Percentiles rank a stretch among this genome's conserved stretches.
These are phyloP conservation scores for Drosophila cardini DNA, from an alignment of 1,140 invertebrate species.

Conservation along the genomic window DNA sequence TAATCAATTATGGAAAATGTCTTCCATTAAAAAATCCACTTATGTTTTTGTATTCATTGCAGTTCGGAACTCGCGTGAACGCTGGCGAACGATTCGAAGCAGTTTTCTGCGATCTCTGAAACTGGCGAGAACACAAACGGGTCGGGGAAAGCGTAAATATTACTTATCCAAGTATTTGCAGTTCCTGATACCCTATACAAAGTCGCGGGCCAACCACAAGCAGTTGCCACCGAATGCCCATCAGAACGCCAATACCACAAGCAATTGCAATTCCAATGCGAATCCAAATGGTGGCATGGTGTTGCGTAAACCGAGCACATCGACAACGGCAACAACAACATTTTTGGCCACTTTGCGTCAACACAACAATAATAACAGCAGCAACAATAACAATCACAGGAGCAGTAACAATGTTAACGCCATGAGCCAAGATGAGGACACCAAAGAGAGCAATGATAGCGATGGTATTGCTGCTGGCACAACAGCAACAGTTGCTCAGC, in stretches of 20 bases:
- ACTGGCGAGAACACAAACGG: constrained; percentile 73
- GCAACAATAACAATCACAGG: constrained; percentile 17
- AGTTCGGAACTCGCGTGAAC: constrained; percentile 79
- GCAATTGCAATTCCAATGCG: constrained; percentile 23
- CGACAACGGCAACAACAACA: constrained; percentile 22
- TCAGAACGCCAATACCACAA: background rate
- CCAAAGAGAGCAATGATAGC: constrained; percentile 48
- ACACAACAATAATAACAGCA: background rate
- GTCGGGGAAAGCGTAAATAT: constrained; percentile 79
- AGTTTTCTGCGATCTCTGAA: constrained; percentile 80
- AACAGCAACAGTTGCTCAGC: constrained; percentile 12
- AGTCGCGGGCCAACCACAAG: constrained; percentile 64
- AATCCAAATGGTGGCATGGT: constrained; percentile 21
- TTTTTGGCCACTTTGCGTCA: constrained; percentile 1
- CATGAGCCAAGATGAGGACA: constrained; percentile 27
- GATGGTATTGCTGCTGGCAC: background rate
- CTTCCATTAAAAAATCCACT: too few relatives aligned
- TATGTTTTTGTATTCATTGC: constrained; percentile 19
- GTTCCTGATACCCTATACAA: constrained; percentile 79
- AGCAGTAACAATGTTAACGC: background rate
- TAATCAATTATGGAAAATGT: too few relatives aligned
- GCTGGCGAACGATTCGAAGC: constrained; percentile 80
- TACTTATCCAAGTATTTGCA: constrained; percentile 80
- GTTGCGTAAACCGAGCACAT: constrained; percentile 26
- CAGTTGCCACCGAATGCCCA: constrained; percentile 11